Conservation (phyloP, 2,888 invertebrate species). For the Ornithoptera alexandrae region DNA sequence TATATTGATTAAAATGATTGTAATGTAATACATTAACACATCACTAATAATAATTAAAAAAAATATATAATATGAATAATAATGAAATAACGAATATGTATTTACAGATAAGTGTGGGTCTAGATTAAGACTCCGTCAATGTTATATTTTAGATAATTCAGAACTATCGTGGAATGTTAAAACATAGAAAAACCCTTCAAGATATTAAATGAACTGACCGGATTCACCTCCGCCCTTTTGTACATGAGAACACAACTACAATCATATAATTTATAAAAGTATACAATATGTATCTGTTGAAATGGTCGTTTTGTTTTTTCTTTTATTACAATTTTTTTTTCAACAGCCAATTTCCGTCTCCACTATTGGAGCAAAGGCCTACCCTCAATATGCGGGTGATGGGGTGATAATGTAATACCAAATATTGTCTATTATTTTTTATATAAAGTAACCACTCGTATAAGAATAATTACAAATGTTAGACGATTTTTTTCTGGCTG, state of each 20-base stretch:
- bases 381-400: too few relatives aligned
- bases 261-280: neutral
- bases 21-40: conserved; percentile 45
- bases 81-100: neutral
- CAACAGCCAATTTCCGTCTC: too few relatives aligned
- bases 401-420: too few relatives aligned
- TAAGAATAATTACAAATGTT: too few relatives aligned
- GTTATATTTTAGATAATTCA: conserved; percentile 1
- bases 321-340: too few relatives aligned
- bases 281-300: neutral
- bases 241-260: neutral
- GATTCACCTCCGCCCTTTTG: neutral
- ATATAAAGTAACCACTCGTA: too few relatives aligned
- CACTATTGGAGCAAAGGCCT: too few relatives aligned
- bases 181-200: conserved; percentile 12
- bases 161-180: conserved; percentile 25
- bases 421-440: too few relatives aligned
- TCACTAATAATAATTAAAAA: conserved; percentile 14
- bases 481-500: too few relatives aligned
- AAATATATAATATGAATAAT: conserved; percentile 4
- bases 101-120: conserved; percentile 3
- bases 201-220: neutral
- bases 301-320: neutral
- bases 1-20: conserved; percentile 50
- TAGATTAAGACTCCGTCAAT: conserved; percentile 7